Evolutionary conservation across 2,113 vertebrate species (phyloP).

Genomic region (Coreoperca whiteheadi): DNA sequence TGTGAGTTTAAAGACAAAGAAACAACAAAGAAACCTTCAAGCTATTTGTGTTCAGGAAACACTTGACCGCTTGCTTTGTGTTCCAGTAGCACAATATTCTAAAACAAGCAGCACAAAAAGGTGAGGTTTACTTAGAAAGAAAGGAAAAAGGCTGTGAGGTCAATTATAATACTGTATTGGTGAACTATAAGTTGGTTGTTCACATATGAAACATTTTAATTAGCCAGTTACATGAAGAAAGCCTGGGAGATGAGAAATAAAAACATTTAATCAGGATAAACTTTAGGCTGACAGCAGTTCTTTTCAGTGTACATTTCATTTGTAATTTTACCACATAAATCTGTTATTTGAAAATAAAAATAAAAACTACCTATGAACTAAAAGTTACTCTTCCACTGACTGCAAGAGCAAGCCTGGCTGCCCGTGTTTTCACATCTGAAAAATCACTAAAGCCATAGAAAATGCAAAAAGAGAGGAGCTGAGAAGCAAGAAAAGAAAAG

Average conservation of each 20-base stretch:
- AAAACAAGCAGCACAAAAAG: background rate
- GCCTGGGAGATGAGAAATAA: background rate
- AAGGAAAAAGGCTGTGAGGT: background rate
- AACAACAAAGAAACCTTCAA: constrained; percentile 32
- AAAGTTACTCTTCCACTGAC: constrained; percentile 1
- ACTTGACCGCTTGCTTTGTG: constrained; percentile 10
- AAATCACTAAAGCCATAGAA: background rate
- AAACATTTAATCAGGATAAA: too few relatives aligned
- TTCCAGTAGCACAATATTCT: background rate
- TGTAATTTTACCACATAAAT: background rate
- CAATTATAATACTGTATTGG: background rate
- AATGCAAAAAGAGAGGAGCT: constrained; percentile 2
- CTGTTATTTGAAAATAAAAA: background rate
- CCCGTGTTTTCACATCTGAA: background rate
- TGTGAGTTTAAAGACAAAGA: constrained; percentile 31
- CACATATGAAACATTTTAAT: background rate
- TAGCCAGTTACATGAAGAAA: background rate
- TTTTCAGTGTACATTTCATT: background rate
- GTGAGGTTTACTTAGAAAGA: background rate
- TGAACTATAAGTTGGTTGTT: background rate
- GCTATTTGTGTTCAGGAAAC: constrained; percentile 41
- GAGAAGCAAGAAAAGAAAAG: constrained; percentile 18
- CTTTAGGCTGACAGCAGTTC: background rate
- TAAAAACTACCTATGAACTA: background rate
- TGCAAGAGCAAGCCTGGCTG: background rate